These are phyloP conservation scores for Aproaerema taeniolella DNA, from an alignment of 2,888 invertebrate species.

Conservation along the genomic window DNA sequence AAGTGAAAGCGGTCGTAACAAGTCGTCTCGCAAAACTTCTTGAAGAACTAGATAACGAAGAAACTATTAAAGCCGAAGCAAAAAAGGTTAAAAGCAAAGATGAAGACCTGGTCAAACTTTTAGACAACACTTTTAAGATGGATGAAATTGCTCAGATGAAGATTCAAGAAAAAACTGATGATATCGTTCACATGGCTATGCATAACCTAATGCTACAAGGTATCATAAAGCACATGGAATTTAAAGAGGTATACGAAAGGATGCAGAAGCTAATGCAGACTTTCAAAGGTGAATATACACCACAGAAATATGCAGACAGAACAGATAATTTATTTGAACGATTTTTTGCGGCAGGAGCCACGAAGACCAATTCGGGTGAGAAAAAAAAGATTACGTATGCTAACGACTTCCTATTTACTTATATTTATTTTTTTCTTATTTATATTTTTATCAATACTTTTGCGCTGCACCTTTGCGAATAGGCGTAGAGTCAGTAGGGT, in stretches of 20 bases:
- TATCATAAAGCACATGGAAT: constrained; percentile 44
- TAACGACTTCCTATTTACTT: no score
- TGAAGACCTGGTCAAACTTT: constrained; percentile 1
- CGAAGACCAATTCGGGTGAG: no score
- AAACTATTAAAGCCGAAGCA: constrained; percentile 12
- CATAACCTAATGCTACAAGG: constrained; percentile 52
- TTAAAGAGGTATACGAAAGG: constrained; percentile 39
- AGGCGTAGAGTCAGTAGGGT: no score
- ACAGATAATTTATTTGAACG: no score
- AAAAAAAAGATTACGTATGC: no score
- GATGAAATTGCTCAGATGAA: no score
- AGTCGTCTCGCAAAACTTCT: constrained; percentile 40
- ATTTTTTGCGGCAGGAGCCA: no score
- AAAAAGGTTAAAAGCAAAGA: no score
- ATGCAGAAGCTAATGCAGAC: constrained; percentile 28
- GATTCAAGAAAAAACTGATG: constrained; percentile 18
- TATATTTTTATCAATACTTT: no score
- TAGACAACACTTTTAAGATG: constrained; percentile 4
- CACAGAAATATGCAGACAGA: constrained; percentile 8
- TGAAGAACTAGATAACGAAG: constrained; percentile 47
- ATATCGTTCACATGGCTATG: constrained; percentile 45
- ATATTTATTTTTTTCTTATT: no score
- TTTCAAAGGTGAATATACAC: no score
- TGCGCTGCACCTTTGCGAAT: no score
- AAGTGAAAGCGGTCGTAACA: constrained; percentile 44